Base-by-base conservation (phyloP, 2,888 invertebrate species). In the Dryadula phaetusa region DNA sequence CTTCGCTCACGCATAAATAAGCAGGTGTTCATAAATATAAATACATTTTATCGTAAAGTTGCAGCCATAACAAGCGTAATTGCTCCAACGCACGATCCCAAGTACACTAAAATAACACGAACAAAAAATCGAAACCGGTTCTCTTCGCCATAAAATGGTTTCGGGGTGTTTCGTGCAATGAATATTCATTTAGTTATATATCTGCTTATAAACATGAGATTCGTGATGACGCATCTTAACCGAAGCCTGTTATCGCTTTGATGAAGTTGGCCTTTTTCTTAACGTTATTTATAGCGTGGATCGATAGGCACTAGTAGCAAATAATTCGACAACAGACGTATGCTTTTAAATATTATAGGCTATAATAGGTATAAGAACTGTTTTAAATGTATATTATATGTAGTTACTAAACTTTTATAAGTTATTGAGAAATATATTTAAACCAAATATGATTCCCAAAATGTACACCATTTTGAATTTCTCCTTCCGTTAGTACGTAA, bases 141-240 rank as follows among this genome's bases (percentile, higher is more conserved):
- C 82, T 81, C 81, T 77, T 80, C 80, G 77, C 76, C 81, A 86
- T 85, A 76, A 85, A 86, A 86, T 85, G 82, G 83, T 84, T 84
- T 81, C 79, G 82, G 80, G 80, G 80, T 83, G 80, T 80, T 84
- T 79, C 83, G 76, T 75, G 77, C 78, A 84, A 85, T 88, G 85
- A 89, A 89, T 89, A 87, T 86, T 87, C 83, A 87, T 88, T 84
- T 83, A 82, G 82, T 83, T 85, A 83, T 82, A 82, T 77, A 82
- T 79, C 73, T 79, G 77, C 77, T 81, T 77, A 72, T 72, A 64
- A 67, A 72, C 69, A 71, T 63, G 76, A 82, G 81, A 82, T 82
- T 82, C 73, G 77, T 81, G 80, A 85, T 88, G 88, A 89, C 85
- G 85, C 87, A 87, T 82, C 81, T 75, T 67, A 79, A 79, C 77